Base-by-base conservation (phyloP, 2,888 invertebrate species). In the Reticulitermes lucifugus region DNA sequence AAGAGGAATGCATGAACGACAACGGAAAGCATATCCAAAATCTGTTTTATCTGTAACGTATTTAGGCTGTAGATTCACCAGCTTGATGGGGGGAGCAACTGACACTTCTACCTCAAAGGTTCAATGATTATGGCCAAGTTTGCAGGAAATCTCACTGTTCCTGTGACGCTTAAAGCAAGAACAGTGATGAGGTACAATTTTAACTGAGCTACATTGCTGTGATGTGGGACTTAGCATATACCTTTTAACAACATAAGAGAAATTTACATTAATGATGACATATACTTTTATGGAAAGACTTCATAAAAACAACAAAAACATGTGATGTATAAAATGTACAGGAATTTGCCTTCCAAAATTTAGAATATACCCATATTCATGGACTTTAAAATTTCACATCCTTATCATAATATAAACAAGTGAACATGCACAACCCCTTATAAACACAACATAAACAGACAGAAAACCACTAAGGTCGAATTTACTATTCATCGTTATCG, bases 401-500 rank as follows among this genome's bases (percentile, higher is more conserved):
- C 12, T 25, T n/a, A 7, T 25, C 25, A n/a, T n/a, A 65, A 65
- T n/a, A 18, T 22, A 60, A 60, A 60, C 21, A 65, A 65, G 0
- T 65, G n/a, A n/a, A 60, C 18, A 21, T 60, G n/a, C 25, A 12
- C 7, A 65, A n/a, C 25, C 12, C 25, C 25, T 60, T 65, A 65
- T 12, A 65, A 65, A n/a, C 65, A 65, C 65, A 73, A 73, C 41
- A 73, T 18, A 73, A 73, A 9, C 10, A 21, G 73, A 73, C 35
- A 29, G 25, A 77, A 77, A 77, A 77, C 77, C 77, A 77, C 77
- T 77, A n/a, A 77, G 10, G n/a, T 77, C 51, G 46, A 77, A 77
- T 46, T 77, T 41, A 46, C 41, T 46, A 77, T 77, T 77, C 77
- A 77, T 18, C n/a, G 22, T n/a, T 46, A 77, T 77, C 46, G n/a